phyloP scores from a whole-genome alignment of 2,113 vertebrate species.

The Macquaria australasica region DNA sequence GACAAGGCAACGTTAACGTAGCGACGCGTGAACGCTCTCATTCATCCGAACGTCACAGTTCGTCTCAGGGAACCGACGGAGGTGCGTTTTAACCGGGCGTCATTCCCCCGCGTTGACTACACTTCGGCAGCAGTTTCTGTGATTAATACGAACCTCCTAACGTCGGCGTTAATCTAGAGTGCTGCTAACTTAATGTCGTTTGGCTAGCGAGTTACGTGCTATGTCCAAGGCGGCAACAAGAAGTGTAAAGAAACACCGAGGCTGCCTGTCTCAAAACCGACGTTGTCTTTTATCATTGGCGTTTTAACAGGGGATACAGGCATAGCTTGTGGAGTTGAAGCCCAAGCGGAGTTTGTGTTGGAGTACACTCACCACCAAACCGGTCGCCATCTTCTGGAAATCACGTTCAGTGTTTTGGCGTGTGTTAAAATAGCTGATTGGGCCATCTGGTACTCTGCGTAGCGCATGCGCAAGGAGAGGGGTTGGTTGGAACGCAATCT shows the following conservation, averaged over 20 bases:
- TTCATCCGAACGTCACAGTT: constrained; percentile 6
- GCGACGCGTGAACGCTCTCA: not conserved
- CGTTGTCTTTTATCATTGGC: rapidly evolving
- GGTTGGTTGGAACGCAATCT: not conserved
- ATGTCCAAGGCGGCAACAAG: not conserved
- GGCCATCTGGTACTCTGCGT: constrained; percentile 36
- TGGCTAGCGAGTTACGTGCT: not conserved
- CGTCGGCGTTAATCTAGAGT: not conserved
- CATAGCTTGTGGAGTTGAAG: too few species aligned
- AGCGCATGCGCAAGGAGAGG: constrained; percentile 59
- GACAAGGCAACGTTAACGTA: not conserved
- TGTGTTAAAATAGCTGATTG: constrained; percentile 86
- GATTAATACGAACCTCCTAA: rapidly evolving
- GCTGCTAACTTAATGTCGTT: constrained; percentile 22
- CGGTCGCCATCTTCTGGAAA: constrained; percentile 95
- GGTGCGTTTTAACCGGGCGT: not conserved
- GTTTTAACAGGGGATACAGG: too few species aligned
- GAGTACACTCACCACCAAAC: constrained; percentile 91
- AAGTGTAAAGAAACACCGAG: not conserved
- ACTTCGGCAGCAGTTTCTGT: not conserved
- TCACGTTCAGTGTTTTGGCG: constrained; percentile 76
- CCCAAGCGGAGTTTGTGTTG: rapidly evolving
- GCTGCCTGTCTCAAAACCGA: not conserved
- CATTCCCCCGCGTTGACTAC: not conserved
- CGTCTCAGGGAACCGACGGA: not conserved